phyloP scores from a whole-genome alignment of 2,113 vertebrate species.

The Andinoacara biseriatus region DNA sequence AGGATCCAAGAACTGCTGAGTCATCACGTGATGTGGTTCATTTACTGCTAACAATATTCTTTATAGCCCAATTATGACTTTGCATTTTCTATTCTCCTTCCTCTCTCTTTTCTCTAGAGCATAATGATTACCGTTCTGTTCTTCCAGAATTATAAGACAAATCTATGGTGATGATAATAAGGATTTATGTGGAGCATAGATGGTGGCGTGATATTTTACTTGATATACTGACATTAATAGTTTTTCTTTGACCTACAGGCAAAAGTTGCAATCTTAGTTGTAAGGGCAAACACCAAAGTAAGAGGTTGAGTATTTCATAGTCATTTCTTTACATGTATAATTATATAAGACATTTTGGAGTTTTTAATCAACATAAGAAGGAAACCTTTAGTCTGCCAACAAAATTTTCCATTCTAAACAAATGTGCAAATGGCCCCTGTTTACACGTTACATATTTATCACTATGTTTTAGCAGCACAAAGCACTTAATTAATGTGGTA shows the following conservation, averaged over 20 bases:
- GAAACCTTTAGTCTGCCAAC: background rate
- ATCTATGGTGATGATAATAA: slow-evolving; percentile 19
- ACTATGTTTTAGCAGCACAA: too few species aligned
- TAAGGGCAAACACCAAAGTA: background rate
- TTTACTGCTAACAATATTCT: slow-evolving; percentile 65
- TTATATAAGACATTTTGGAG: background rate
- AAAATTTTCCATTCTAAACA: background rate
- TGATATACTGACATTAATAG: background rate
- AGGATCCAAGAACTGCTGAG: slow-evolving; percentile 49
- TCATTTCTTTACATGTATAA: background rate
- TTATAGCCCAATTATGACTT: slow-evolving; percentile 67
- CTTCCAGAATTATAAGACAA: slow-evolving; percentile 31
- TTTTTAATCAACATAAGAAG: background rate
- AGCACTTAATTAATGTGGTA: too few species aligned
- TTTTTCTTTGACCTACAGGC: slow-evolving; percentile 25
- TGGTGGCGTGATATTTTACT: background rate
- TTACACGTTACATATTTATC: too few species aligned
- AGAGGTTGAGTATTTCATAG: background rate
- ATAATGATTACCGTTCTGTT: slow-evolving; percentile 19
- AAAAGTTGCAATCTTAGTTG: background rate
- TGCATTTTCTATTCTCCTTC: slow-evolving; percentile 51
- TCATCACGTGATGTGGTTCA: slow-evolving; percentile 61
- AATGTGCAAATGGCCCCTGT: background rate
- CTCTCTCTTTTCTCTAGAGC: slow-evolving; percentile 8
- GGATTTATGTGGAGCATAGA: slow-evolving; percentile 35